These are phyloP conservation scores for Tricholaema leucomelas DNA, from an alignment of 2,113 vertebrate species.

Conservation along the genomic window DNA sequence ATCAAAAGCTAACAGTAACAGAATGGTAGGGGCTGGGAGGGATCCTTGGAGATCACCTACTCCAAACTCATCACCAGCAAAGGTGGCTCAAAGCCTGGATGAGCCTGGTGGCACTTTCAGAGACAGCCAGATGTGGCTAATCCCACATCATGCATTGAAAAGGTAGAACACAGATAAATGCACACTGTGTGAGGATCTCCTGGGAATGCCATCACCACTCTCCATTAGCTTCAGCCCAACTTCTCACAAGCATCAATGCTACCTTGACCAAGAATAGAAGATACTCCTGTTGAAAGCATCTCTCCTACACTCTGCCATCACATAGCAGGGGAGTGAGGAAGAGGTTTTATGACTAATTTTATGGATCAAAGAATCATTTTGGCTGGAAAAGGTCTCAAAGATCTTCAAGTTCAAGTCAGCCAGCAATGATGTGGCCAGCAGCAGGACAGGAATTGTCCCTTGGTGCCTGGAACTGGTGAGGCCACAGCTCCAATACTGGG, in stretches of 20 bases:
- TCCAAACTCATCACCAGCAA: not conserved
- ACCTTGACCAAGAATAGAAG: not conserved
- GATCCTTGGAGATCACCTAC: too few species aligned
- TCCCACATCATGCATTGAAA: rapidly evolving
- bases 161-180: not conserved
- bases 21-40: too few species aligned
- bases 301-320: not conserved
- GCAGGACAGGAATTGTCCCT: too few species aligned
- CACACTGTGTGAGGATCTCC: rapidly evolving
- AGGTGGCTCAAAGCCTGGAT: not conserved
- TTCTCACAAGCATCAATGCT: not conserved
- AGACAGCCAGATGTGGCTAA: not conserved
- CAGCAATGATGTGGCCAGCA: too few species aligned
- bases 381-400: too few species aligned
- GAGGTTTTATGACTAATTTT: not conserved
- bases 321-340: rapidly evolving
- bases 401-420: too few species aligned
- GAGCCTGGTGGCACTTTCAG: not conserved
- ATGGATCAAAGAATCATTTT: too few species aligned
- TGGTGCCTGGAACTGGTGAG: too few species aligned
- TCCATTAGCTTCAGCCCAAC: not conserved
- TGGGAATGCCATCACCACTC: rapidly evolving
- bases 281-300: not conserved
- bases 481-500: too few species aligned
- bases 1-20: too few species aligned